Evolutionary conservation across 1,140 invertebrate species (phyloP), one percentile per base, ranked within the genome.

Genomic region (Drosophila kohkoa): DNA sequence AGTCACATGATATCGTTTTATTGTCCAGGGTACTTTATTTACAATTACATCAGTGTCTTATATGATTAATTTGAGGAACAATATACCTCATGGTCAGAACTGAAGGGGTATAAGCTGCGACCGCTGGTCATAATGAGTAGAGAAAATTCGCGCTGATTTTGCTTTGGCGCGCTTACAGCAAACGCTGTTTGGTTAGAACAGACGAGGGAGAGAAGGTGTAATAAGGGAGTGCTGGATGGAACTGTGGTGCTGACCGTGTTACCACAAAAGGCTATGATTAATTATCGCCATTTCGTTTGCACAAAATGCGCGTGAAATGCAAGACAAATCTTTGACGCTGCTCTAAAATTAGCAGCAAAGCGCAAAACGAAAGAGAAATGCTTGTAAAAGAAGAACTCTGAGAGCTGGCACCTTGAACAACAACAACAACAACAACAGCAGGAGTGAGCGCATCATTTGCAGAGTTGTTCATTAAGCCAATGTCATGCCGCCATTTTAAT

Each of bases 231-330:
- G n/a, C 30, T 32, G 20, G 35, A 20, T 2, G 16, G 8, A 25
- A 30, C 0, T 5, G 10, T 32, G 62, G 8, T 13, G 15, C 46
- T 54, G 58, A 48, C 30, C 13, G 43, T 52, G 38, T 65, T 78
- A 78, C 83, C 81, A 80, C 83, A 76, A 66, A 25, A 74, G 79
- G 68, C 71, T 78, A 89, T 88, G 81, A 88, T 88, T 88, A 88
- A 89, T 88, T 88, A 83, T 60, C 75, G 64, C 65, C 77, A 83
- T 78, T 87, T 77, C 80, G 60, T 62, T 88, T 74, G 83, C 79
- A 88, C 73, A 68, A 70, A 66, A 48, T 8, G 51, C 38, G 70
- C 45, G 58, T 48, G 49, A 72, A 81, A 63, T 73, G 79, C 72
- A 58, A 80, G 73, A 80, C 73, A 83, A 80, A 77, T 81, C 72